Conservation (phyloP, 2,113 vertebrate species). For the Phrynocephalus versicolor region DNA sequence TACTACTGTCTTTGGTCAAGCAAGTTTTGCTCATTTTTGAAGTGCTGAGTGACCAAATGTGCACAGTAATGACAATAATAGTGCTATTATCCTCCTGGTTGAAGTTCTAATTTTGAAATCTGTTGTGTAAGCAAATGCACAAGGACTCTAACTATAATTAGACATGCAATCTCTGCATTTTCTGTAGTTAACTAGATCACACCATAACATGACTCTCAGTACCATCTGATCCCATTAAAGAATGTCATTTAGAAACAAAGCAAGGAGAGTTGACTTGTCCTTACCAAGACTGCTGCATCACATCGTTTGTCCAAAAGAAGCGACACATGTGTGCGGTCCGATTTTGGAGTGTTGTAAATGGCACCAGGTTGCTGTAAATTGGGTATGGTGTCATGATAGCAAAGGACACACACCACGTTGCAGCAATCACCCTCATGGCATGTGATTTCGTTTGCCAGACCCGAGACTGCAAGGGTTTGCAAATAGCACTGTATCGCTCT, state of each 20-base stretch:
- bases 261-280: slow-evolving; percentile 6
- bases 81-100: neutral
- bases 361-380: slow-evolving; percentile 88
- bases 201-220: neutral
- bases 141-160: no score
- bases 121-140: no score
- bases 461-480: slow-evolving; percentile 91
- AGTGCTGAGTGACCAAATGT: neutral
- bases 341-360: slow-evolving; percentile 89
- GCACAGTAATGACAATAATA: neutral
- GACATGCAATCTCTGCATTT: no score
- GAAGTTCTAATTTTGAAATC: no score
- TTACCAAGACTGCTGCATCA: slow-evolving; percentile 94
- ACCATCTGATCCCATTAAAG: slow-evolving; percentile 26
- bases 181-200: no score
- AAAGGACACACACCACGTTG: slow-evolving; percentile 90
- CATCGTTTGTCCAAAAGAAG: slow-evolving; percentile 85
- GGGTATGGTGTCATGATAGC: slow-evolving; percentile 95
- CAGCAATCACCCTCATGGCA: slow-evolving; percentile 90
- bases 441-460: slow-evolving; percentile 98
- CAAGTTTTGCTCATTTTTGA: neutral
- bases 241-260: neutral
- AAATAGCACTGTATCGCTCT: slow-evolving; percentile 96
- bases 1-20: neutral
- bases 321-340: slow-evolving; percentile 94